Percentiles rank a stretch among this genome's conserved stretches.
phyloP scores from a whole-genome alignment of 2,113 vertebrate species.

The Microcebus murinus region DNA sequence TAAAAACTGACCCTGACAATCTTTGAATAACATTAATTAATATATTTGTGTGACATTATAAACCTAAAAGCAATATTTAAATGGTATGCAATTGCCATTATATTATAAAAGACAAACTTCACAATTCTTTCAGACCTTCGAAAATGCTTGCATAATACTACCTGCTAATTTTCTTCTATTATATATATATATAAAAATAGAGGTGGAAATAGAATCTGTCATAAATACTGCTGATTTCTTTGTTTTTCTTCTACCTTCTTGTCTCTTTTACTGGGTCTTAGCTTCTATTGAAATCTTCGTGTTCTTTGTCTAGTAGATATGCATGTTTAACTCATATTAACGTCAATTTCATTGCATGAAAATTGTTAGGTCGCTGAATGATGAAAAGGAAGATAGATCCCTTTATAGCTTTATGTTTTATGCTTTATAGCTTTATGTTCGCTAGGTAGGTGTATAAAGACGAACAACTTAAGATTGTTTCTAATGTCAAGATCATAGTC shows the following conservation, averaged over 20 bases:
- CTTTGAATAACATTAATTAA: slow-evolving; percentile 8
- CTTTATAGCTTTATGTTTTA: slow-evolving; percentile 29
- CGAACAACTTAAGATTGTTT: slow-evolving; percentile 42
- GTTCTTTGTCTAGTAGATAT: slow-evolving; percentile 59
- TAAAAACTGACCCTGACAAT: background rate
- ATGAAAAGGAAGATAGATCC: slow-evolving; percentile 39
- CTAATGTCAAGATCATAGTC: slow-evolving; percentile 21
- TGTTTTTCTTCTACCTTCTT: slow-evolving; percentile 35
- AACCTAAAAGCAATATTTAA: slow-evolving; percentile 12
- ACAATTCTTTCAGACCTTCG: background rate
- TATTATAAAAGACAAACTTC: background rate
- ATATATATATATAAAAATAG: slow-evolving; percentile 20
- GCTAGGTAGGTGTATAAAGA: slow-evolving; percentile 37
- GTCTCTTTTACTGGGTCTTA: slow-evolving; percentile 12
- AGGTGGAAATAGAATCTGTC: background rate
- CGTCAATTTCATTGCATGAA: slow-evolving; percentile 9
- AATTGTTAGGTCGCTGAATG: slow-evolving; percentile 37
- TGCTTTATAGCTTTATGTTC: slow-evolving; percentile 10
- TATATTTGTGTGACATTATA: background rate
- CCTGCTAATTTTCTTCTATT: background rate
- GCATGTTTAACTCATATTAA: slow-evolving; percentile 51
- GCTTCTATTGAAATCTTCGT: slow-evolving; percentile 56
- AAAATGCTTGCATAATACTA: background rate
- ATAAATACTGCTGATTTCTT: slow-evolving; percentile 37
- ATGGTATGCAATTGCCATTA: background rate